These are phyloP conservation scores for Macroramphosus scolopax DNA, from an alignment of 2,797 vertebrate species.

Conservation along the genomic window DNA sequence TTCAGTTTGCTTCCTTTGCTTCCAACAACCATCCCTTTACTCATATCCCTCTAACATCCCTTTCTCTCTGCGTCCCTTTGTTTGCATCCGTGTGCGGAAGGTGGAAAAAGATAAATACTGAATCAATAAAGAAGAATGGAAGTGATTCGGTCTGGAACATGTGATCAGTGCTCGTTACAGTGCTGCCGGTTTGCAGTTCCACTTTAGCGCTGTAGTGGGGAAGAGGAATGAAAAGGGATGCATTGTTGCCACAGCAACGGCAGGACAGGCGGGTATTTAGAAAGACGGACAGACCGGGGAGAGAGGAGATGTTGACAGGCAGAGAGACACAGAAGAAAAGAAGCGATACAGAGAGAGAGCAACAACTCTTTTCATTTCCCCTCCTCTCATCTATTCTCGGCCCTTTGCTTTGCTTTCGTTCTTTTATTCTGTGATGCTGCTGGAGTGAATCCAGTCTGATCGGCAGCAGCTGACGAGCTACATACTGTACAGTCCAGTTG, in stretches of 20 bases:
- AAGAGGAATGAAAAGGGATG: slow-evolving; percentile 11
- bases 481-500: neutral
- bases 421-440: too few relatives aligned
- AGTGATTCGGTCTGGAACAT: too few relatives aligned
- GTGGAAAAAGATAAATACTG: too few relatives aligned
- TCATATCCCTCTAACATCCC: too few relatives aligned
- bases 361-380: neutral
- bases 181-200: slow-evolving; percentile 13
- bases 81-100: too few relatives aligned
- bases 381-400: neutral
- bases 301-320: too few relatives aligned
- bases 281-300: neutral
- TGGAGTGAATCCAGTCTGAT: neutral
- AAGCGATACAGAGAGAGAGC: neutral
- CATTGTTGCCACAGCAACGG: slow-evolving; percentile 46
- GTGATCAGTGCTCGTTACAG: slow-evolving; percentile 3
- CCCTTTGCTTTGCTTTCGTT: too few relatives aligned
- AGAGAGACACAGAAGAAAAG: neutral
- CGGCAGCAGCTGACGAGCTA: neutral
- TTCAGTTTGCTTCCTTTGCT: too few relatives aligned
- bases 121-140: too few relatives aligned
- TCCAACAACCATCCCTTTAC: too few relatives aligned
- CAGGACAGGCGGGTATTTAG: slow-evolving; percentile 20
- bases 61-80: too few relatives aligned
- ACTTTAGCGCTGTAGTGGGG: slow-evolving; percentile 14